These are phyloP conservation scores for Drosophila sechellia DNA, from an alignment of 1,140 invertebrate species.

Conservation along the genomic window DNA sequence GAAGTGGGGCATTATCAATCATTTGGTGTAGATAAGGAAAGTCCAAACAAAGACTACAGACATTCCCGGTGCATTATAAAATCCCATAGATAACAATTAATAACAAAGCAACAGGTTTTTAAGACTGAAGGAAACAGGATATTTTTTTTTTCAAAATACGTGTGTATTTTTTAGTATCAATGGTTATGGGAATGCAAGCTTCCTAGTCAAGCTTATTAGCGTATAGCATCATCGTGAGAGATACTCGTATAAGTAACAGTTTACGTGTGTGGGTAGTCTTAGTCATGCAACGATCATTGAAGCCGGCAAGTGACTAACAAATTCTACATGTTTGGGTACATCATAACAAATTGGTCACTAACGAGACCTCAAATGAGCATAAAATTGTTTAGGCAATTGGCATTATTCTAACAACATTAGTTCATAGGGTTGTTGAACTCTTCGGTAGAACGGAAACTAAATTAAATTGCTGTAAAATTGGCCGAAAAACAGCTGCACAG, in stretches of 20 bases:
- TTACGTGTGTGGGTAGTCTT: slow-evolving; percentile 28
- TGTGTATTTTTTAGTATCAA: background rate
- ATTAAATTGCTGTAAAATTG: slow-evolving; percentile 55
- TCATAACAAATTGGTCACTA: slow-evolving; percentile 29
- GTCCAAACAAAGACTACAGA: slow-evolving; percentile 12
- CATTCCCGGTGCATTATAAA: slow-evolving; percentile 29
- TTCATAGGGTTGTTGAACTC: slow-evolving; percentile 47
- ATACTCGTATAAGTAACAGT: background rate
- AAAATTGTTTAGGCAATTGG: slow-evolving; percentile 40
- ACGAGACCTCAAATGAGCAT: slow-evolving; percentile 26
- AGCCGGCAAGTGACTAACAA: slow-evolving; percentile 51
- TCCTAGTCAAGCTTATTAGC: slow-evolving; percentile 20
- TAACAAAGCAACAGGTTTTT: slow-evolving; percentile 6
- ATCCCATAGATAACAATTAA: background rate
- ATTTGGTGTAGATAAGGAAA: slow-evolving; percentile 34
- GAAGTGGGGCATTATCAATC: slow-evolving; percentile 72
- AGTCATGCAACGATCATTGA: slow-evolving; percentile 41
- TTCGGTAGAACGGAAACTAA: slow-evolving; percentile 47
- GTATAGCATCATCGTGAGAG: slow-evolving; percentile 30
- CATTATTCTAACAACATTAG: slow-evolving; percentile 17
- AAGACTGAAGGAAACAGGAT: background rate
- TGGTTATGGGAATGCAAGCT: slow-evolving; percentile 3
- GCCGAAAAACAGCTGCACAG: slow-evolving; percentile 24
- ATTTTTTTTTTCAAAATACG: background rate
- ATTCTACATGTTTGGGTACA: slow-evolving; percentile 11